Evolutionary conservation across 2,888 invertebrate genomes (phyloP), one percentile per base, ranked within the genome.

Genomic region (Stramonita haemastoma): DNA sequence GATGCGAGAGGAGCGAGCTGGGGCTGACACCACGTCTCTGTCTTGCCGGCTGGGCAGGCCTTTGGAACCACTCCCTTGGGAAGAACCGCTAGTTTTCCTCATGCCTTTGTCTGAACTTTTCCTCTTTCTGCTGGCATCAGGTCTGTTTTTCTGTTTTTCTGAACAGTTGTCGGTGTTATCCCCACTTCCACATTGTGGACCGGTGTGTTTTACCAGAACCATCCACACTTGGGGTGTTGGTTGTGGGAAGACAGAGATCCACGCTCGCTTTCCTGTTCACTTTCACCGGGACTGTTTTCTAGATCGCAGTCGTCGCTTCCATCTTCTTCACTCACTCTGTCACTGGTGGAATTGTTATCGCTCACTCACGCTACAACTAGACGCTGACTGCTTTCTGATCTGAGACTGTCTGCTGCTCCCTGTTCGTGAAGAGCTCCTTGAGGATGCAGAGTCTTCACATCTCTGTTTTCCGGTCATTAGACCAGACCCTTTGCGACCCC

Each of bases 281-380:
- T 86, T 60, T 60, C 85, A 56, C 56, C 85, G 57, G 13, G 46
- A 46, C 46, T 83, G 29, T n/a, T 86, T 29, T 70, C 86, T 66
- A 15, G 34, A 29, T 36, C 87, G 36, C 73, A 46, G 19, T 87
- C 73, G 19, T 60, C 29, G 32, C 32, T 29, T 66, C 29, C 66
- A 17, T 57, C 87, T 46, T 73, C 73, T 87, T 73, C 87, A 46
- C 46, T 83, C 26, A 36, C 81, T 22, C n/a, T 1, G 36, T 83
- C 81, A 26, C 46, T 46, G 22, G 36, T 83, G 15, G 36, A 36
- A 36, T 34, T 83, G 26, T 36, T 83, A 22, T 22, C 81, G 26
- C 26, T 46, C 46, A 26, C 81, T 83, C 26, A 26, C 2, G 29
- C n/a, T 22, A 22, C 46, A 0, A 34, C 79, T 46, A 11, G 81